phyloP scores from a whole-genome alignment of 1,140 invertebrate genomes.

The Andricus grossulariae region DNA sequence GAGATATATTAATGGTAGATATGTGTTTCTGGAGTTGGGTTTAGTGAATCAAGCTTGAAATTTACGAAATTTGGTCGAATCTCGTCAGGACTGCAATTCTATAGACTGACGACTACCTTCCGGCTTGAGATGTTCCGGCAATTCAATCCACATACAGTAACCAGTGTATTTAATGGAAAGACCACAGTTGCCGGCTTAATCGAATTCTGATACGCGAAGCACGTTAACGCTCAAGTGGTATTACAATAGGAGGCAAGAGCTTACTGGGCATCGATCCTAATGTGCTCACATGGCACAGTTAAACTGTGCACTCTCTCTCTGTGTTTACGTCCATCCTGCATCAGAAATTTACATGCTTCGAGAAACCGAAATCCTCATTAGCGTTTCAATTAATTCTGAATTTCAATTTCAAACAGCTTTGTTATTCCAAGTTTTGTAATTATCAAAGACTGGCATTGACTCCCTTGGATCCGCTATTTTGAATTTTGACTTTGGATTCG shows the following conservation, averaged over 20 bases:
- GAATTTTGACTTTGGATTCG: no score
- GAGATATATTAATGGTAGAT: neutral
- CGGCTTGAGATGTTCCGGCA: conserved; percentile 25
- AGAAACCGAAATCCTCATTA: neutral
- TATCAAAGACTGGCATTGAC: no score
- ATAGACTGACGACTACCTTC: conserved; percentile 18
- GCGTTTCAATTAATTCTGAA: neutral
- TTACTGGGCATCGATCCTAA: conserved; percentile 31
- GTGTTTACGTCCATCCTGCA: neutral
- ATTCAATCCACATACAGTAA: conserved; percentile 2
- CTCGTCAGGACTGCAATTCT: neutral
- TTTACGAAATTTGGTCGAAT: neutral
- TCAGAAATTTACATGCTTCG: neutral
- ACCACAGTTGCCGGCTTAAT: conserved; percentile 31
- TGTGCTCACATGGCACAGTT: neutral
- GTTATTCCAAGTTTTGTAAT: no score
- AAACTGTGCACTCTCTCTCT: neutral
- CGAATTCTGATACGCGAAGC: conserved; percentile 36
- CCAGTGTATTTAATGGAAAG: conserved; percentile 18
- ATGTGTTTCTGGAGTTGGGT: neutral
- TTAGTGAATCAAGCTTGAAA: neutral
- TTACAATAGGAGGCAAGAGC: conserved; percentile 33
- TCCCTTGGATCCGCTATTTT: no score
- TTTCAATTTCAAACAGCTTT: no score
- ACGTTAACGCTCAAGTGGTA: conserved; percentile 24